Percentiles rank a stretch among this genome's conserved stretches.
phyloP scores from a whole-genome alignment of 92 coral and sea anemone genomes.

The Galaxea fascicularis region DNA sequence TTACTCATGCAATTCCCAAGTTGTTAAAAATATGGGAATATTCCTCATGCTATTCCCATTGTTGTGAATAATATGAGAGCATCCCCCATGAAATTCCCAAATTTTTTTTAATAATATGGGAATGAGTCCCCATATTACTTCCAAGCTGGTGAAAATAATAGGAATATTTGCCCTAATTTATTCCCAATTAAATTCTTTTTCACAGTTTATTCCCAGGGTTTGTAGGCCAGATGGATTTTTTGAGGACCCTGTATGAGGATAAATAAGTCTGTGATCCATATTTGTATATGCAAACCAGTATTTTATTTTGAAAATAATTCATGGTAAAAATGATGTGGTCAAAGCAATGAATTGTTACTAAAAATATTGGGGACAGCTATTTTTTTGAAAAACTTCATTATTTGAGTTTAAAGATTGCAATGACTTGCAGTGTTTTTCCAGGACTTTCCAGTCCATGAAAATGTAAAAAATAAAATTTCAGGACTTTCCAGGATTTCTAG shows the following conservation, averaged over 20 bases:
- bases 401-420: not conserved
- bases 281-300: not conserved
- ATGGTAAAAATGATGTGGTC: slow-evolving; percentile 3
- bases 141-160: slow-evolving; percentile 4
- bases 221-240: not conserved
- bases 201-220: not conserved
- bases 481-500: not conserved
- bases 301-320: not conserved
- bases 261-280: slow-evolving; percentile 14
- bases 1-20: too few relatives aligned
- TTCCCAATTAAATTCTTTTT: slow-evolving; percentile 1
- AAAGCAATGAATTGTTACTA: not conserved
- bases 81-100: not conserved
- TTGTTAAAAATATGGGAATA: slow-evolving; percentile 18
- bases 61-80: slow-evolving; percentile 21
- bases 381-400: not conserved
- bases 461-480: not conserved
- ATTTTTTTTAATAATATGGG: slow-evolving; percentile 9
- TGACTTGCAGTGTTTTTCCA: not conserved
- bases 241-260: not conserved
- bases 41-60: slow-evolving; percentile 3
- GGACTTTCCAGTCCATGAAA: not conserved
- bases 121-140: slow-evolving; percentile 1
- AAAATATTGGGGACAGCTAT: not conserved
- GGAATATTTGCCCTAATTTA: slow-evolving; percentile 7